A percentile compares a stretch with the other conserved stretches of the same genome.
Conservation (phyloP, 2,113 vertebrate species). For the Tragulus kanchil region DNA sequence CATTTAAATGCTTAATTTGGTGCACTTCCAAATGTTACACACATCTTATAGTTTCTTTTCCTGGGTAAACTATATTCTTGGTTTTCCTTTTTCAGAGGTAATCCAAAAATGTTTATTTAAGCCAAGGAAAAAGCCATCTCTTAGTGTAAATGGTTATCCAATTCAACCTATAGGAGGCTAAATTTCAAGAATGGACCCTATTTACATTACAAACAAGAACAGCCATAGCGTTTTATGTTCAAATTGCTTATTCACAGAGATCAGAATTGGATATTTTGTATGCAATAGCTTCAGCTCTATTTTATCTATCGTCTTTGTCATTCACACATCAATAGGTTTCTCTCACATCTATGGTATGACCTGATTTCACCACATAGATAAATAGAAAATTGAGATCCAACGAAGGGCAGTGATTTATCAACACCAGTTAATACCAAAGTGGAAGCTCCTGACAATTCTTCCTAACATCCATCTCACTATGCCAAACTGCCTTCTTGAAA, state of each 20-base stretch:
- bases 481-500: slow-evolving; percentile 29
- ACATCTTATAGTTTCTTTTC: neutral
- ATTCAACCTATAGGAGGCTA: neutral
- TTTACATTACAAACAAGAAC: slow-evolving; percentile 80
- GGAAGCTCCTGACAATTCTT: neutral
- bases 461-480: neutral
- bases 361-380: neutral
- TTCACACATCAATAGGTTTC: neutral
- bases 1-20: slow-evolving; percentile 48
- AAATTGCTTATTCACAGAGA: slow-evolving; percentile 71
- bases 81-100: slow-evolving; percentile 66
- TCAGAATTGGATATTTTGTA: slow-evolving; percentile 32
- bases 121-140: slow-evolving; percentile 72
- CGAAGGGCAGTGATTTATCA: neutral
- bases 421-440: neutral
- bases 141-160: slow-evolving; percentile 71
- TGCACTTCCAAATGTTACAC: slow-evolving; percentile 65
- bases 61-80: slow-evolving; percentile 50
- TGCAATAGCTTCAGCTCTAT: slow-evolving; percentile 46
- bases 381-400: slow-evolving; percentile 48
- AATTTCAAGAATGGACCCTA: slow-evolving; percentile 78
- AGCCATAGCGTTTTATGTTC: slow-evolving; percentile 46
- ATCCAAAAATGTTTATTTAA: slow-evolving; percentile 72
- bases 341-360: neutral
- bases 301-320: slow-evolving; percentile 60